Evolutionary conservation across 92 coral and sea anemone species (phyloP).

Genomic region (Porites lobata): DNA sequence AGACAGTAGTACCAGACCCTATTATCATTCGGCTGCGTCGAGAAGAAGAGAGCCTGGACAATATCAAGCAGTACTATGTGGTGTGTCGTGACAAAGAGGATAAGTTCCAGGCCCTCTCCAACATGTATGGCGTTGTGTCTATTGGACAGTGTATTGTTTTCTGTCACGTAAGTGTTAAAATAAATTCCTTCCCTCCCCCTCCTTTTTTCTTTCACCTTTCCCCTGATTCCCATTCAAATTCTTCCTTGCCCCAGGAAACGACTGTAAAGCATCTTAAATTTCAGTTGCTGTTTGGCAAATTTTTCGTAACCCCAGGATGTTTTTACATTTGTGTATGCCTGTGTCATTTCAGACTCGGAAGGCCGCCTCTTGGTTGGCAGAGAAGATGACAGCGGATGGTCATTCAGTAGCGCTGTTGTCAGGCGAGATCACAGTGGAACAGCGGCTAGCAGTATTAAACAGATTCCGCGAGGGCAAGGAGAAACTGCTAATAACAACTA

Average conservation of each 20-base stretch:
- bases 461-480: slow-evolving; percentile 93
- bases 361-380: slow-evolving; percentile 88
- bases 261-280: too few species aligned
- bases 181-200: background rate
- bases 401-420: slow-evolving; percentile 89
- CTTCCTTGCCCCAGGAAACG: too few species aligned
- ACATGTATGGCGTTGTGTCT: slow-evolving; percentile 93
- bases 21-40: slow-evolving; percentile 87
- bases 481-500: slow-evolving; percentile 91
- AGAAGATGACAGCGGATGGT: slow-evolving; percentile 88
- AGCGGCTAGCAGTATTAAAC: slow-evolving; percentile 86
- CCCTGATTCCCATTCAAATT: background rate
- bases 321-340: background rate
- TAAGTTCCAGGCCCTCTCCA: slow-evolving; percentile 89
- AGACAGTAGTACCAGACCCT: slow-evolving; percentile 85
- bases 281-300: too few species aligned
- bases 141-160: slow-evolving; percentile 99
- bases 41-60: slow-evolving; percentile 95
- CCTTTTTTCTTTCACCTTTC: background rate
- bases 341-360: slow-evolving; percentile 78
- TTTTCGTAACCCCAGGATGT: background rate
- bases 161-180: slow-evolving; percentile 86
- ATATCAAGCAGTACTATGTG: slow-evolving; percentile 96
- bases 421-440: slow-evolving; percentile 94
- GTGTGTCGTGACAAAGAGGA: slow-evolving; percentile 83